Conservation (phyloP, 2,113 vertebrate genomes). For the Dermatemys mawii region DNA sequence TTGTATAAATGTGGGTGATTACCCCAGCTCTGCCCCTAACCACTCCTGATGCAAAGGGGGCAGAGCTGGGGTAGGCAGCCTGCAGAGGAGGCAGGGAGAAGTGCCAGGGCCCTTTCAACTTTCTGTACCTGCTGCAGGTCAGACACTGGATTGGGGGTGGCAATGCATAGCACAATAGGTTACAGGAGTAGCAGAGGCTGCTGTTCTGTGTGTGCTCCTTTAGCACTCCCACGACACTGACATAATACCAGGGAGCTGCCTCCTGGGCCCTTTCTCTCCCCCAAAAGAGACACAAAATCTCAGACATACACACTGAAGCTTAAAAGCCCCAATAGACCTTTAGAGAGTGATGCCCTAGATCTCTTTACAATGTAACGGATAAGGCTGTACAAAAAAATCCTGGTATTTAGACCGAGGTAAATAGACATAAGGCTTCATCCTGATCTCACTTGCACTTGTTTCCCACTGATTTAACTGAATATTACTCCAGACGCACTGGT, state of each 20-base stretch:
- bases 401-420: neutral
- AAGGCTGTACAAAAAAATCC: neutral
- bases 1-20: neutral
- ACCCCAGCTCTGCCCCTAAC: neutral
- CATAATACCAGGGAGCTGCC: neutral
- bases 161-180: neutral
- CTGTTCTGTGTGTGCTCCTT: neutral
- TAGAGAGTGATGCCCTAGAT: neutral
- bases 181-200: neutral
- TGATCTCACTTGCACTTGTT: neutral
- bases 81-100: neutral
- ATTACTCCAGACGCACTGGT: neutral
- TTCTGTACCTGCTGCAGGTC: neutral
- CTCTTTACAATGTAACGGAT: neutral
- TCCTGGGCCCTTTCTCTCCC: neutral
- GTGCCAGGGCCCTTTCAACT: neutral
- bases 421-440: neutral
- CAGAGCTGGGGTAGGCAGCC: too few relatives aligned
- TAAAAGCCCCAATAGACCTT: neutral
- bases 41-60: too few relatives aligned
- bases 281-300: neutral
- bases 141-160: neutral
- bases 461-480: neutral
- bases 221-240: neutral
- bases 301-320: neutral